A percentile compares a stretch with the other conserved stretches of the same genome.
phyloP scores from a whole-genome alignment of 2,888 invertebrate genomes.

The Drosophila neotestacea region DNA sequence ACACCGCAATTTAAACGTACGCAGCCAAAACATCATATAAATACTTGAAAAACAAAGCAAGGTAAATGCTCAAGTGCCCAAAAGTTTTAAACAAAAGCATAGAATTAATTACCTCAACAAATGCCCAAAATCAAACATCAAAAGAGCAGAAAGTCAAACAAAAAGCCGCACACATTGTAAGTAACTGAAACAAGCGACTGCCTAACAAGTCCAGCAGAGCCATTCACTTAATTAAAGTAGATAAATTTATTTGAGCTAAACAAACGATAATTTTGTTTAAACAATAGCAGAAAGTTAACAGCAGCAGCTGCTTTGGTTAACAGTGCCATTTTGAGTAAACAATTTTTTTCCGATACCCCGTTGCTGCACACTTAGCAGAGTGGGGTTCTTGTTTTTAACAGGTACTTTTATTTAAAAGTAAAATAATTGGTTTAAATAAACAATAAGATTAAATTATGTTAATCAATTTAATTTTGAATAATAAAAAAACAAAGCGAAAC shows the following conservation, averaged over 20 bases:
- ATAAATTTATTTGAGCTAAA: neutral
- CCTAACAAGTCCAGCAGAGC: neutral
- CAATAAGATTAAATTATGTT: too few relatives aligned
- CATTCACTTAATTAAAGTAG: neutral
- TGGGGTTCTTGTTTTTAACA: too few relatives aligned
- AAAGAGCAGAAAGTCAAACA: slow-evolving; percentile 18
- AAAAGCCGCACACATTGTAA: slow-evolving; percentile 55
- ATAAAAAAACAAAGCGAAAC: too few relatives aligned
- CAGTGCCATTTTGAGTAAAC: slow-evolving; percentile 33
- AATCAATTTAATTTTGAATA: too few relatives aligned
- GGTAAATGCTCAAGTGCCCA: neutral
- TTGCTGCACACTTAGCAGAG: too few relatives aligned
- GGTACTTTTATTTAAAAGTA: too few relatives aligned
- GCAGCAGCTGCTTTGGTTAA: slow-evolving; percentile 40
- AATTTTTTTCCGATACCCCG: slow-evolving; percentile 31
- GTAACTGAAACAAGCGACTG: slow-evolving; percentile 12
- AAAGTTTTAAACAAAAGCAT: slow-evolving; percentile 31
- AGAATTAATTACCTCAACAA: slow-evolving; percentile 6
- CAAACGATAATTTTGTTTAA: slow-evolving; percentile 31
- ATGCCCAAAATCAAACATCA: slow-evolving; percentile 8
- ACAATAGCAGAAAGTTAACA: slow-evolving; percentile 31
- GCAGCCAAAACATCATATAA: neutral
- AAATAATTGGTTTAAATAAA: too few relatives aligned
- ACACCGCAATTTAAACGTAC: slow-evolving; percentile 25
- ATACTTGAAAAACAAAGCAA: slow-evolving; percentile 10